A percentile compares a stretch with the other conserved stretches of the same genome.
phyloP scores from a whole-genome alignment of 2,113 vertebrate species.

The Aphyosemion australe region DNA sequence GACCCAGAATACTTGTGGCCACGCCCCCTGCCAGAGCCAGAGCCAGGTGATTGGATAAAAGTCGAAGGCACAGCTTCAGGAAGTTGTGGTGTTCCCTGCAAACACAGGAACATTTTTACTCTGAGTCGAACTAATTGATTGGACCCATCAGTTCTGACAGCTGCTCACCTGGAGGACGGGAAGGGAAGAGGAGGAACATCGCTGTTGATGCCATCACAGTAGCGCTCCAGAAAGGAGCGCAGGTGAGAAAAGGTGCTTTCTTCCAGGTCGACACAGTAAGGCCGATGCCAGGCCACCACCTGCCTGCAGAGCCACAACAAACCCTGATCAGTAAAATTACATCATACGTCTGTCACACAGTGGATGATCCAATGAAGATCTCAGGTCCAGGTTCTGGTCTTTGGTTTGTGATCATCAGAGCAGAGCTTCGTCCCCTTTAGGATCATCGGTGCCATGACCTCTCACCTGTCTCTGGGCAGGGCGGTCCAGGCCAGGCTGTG shows the following conservation, averaged over 20 bases:
- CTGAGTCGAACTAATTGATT: not conserved
- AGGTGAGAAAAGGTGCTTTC: conserved; percentile 97
- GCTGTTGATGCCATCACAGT: conserved; percentile 95
- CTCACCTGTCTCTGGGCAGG: conserved; percentile 93
- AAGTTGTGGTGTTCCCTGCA: conserved; percentile 95
- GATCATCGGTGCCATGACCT: not conserved
- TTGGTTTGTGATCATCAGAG: no score
- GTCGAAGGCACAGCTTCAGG: conserved; percentile 92
- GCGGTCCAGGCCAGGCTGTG: conserved; percentile 98
- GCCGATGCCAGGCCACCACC: conserved; percentile 97
- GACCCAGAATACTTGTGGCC: conserved; percentile 95
- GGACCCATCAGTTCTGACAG: not conserved
- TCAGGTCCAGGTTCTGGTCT: no score
- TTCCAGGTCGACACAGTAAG: conserved; percentile 97
- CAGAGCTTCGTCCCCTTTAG: no score
- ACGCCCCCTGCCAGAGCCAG: conserved; percentile 95
- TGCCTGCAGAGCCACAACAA: conserved; percentile 77
- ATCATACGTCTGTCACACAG: no score
- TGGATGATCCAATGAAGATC: no score
- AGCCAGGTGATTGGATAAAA: conserved; percentile 96
- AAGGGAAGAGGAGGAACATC: conserved; percentile 94
- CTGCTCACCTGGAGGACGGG: conserved; percentile 85
- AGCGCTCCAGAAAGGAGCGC: conserved; percentile 93
- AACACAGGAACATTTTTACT: not conserved
- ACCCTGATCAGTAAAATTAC: no score